A percentile compares a stretch with the other conserved stretches of the same genome.
These are phyloP conservation scores for Bombyx mandarina DNA, from an alignment of 1,140 invertebrate genomes.

Conservation along the genomic window DNA sequence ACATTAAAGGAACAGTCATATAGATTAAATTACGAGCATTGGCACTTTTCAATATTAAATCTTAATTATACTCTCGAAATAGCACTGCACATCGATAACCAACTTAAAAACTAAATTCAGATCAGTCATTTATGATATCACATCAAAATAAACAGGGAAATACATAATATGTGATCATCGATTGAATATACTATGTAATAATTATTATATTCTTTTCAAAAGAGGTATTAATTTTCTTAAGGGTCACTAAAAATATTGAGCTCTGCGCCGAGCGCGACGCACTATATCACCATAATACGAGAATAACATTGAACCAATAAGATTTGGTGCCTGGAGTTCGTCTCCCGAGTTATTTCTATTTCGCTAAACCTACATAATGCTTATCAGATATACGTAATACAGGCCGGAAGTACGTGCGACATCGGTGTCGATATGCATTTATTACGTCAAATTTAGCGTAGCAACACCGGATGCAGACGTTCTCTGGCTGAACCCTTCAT, in stretches of 20 bases:
- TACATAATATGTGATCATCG: constrained; percentile 66
- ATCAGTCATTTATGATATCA: constrained; percentile 74
- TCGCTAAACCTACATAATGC: constrained; percentile 73
- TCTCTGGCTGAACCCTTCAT: constrained; percentile 49
- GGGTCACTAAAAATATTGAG: constrained; percentile 72
- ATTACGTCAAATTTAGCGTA: no score
- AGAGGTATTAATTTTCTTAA: constrained; percentile 73
- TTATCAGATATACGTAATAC: constrained; percentile 69
- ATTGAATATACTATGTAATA: constrained; percentile 65
- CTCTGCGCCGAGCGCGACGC: constrained; percentile 62
- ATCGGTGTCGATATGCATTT: no score
- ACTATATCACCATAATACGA: constrained; percentile 70
- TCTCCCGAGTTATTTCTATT: constrained; percentile 67
- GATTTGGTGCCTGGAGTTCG: constrained; percentile 65
- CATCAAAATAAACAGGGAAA: constrained; percentile 73
- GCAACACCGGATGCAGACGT: not conserved
- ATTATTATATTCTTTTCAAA: constrained; percentile 66
- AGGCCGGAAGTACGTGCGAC: constrained; percentile 22
- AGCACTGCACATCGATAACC: constrained; percentile 71
- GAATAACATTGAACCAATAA: constrained; percentile 68
- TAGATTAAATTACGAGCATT: constrained; percentile 72
- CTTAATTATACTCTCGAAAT: constrained; percentile 71
- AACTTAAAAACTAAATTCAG: constrained; percentile 74
- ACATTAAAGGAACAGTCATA: constrained; percentile 67
- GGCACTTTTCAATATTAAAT: constrained; percentile 72